These are phyloP conservation scores for Panulirus ornatus DNA, from an alignment of 1,140 invertebrate species.

Conservation along the genomic window DNA sequence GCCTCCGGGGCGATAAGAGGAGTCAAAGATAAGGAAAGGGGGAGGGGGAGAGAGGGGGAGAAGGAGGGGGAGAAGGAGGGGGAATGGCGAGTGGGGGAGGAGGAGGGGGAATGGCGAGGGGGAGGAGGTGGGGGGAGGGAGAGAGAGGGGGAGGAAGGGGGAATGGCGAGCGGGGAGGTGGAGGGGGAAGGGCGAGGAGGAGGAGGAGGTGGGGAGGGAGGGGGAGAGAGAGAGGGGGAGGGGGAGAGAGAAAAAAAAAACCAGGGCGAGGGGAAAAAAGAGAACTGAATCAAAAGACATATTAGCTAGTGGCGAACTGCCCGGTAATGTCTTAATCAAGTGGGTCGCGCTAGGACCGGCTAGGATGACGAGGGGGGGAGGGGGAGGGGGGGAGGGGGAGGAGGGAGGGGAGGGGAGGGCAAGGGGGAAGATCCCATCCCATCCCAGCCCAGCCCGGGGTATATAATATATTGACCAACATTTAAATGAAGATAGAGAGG, in stretches of 20 bases:
- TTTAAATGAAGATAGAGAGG: background rate
- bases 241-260: background rate
- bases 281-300: background rate
- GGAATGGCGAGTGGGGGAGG: too few species aligned
- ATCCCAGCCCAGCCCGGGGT: too few species aligned
- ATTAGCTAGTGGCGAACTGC: conserved; percentile 31
- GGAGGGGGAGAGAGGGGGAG: background rate
- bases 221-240: background rate
- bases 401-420: too few species aligned
- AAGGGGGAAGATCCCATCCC: too few species aligned
- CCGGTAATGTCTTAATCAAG: conserved; percentile 34
- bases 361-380: conserved; percentile 5
- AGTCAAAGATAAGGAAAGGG: background rate
- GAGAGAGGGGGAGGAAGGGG: too few species aligned
- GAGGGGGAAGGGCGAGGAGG: background rate
- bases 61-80: background rate
- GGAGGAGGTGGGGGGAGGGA: too few species aligned
- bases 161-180: too few species aligned
- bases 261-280: background rate
- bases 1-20: background rate
- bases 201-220: background rate
- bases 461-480: conserved; percentile 41
- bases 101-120: too few species aligned
- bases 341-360: background rate
- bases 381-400: too few species aligned